Conservation (phyloP, 35 echinoderm and acorn worm genomes). For the Hemicentrotus pulcherrimus region DNA sequence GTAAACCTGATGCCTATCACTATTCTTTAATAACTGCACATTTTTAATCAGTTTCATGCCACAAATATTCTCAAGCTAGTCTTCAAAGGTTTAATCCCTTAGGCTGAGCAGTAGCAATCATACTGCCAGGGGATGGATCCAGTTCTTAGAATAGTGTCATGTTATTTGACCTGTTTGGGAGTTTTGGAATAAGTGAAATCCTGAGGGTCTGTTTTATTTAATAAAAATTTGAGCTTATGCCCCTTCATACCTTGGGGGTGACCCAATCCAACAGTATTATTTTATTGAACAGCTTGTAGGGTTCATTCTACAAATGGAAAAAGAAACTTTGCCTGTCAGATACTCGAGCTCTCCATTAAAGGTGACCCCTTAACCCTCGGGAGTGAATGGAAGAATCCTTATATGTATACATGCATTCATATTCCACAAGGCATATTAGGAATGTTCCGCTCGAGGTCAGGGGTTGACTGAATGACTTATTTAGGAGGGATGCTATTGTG, state of each 20-base stretch:
- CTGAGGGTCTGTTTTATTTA: not conserved
- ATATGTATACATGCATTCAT: conserved; percentile 6
- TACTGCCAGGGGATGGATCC: not conserved
- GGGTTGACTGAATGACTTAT: not conserved
- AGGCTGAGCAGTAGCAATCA: not conserved
- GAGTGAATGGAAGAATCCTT: conserved; percentile 10
- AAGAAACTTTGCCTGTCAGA: not conserved
- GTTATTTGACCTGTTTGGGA: not conserved
- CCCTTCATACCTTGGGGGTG: not conserved
- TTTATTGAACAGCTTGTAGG: not conserved
- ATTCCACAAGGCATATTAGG: not conserved
- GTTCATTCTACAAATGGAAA: not conserved
- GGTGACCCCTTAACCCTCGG: not conserved
- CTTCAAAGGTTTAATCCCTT: not conserved
- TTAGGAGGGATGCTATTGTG: not conserved
- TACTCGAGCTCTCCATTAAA: not conserved
- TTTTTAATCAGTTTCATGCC: not conserved
- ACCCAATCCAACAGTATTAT: not conserved
- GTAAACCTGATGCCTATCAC: not conserved
- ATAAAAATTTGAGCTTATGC: not conserved
- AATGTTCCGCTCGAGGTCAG: not conserved
- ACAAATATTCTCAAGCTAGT: not conserved
- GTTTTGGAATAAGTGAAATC: not conserved
- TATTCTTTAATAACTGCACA: not conserved
- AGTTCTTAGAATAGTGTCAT: not conserved